Conservation (phyloP, 2,888 invertebrate genomes). For the Oxystoma pomonae region DNA sequence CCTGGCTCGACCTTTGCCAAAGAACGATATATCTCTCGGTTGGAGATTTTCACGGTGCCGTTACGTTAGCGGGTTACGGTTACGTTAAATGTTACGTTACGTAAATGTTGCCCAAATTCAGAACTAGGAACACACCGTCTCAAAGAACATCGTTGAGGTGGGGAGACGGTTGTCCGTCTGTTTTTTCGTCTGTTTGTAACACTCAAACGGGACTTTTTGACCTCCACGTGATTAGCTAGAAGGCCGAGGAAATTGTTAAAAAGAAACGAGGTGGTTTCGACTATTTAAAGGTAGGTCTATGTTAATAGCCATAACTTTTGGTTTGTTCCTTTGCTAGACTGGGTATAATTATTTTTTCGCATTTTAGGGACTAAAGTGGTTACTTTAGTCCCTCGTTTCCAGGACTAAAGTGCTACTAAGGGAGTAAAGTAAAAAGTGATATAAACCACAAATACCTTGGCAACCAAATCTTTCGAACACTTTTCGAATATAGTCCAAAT, state of each 20-base stretch:
- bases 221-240: background rate
- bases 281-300: slow-evolving; percentile 5
- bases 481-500: too few species aligned
- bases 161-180: slow-evolving; percentile 78
- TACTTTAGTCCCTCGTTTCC: too few species aligned
- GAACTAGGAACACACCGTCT: slow-evolving; percentile 94
- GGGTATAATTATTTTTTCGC: too few species aligned
- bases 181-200: background rate
- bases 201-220: background rate
- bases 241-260: too few species aligned
- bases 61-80: background rate
- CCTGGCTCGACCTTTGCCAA: slow-evolving; percentile 36
- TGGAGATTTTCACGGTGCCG: background rate
- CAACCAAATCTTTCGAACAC: too few species aligned
- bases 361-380: too few species aligned
- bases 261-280: background rate
- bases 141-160: slow-evolving; percentile 95
- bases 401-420: too few species aligned
- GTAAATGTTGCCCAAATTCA: slow-evolving; percentile 68
- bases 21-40: background rate
- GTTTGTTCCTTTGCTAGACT: too few species aligned
- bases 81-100: slow-evolving; percentile 14
- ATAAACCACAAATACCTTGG: too few species aligned
- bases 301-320: too few species aligned
- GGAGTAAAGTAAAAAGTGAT: too few species aligned